Conservation (phyloP, 2,113 vertebrate species). For the Polypterus bichir region DNA sequence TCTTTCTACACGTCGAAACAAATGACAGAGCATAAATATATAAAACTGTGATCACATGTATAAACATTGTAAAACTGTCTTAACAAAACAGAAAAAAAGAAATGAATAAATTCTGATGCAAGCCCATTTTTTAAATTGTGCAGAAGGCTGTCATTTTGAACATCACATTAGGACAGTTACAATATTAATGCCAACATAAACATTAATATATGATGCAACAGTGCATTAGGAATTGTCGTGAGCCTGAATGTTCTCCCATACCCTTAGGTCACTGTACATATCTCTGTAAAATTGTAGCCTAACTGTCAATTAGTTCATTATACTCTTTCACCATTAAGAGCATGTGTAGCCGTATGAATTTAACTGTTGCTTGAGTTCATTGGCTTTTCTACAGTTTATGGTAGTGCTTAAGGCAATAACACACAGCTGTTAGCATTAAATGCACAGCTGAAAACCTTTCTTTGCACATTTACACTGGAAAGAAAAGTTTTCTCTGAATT, state of each 20-base stretch:
- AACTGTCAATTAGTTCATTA: constrained; percentile 80
- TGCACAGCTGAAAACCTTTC: constrained; percentile 70
- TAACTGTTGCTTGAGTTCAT: constrained; percentile 75
- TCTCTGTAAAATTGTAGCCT: constrained; percentile 73
- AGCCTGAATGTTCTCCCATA: constrained; percentile 18
- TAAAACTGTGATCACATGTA: no score
- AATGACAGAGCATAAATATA: no score
- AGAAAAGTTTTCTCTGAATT: background rate
- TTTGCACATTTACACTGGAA: constrained; percentile 1
- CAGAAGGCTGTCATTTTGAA: no score
- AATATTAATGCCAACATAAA: background rate
- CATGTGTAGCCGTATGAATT: constrained; percentile 77
- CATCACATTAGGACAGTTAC: background rate
- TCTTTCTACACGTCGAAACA: no score
- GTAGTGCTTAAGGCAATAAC: constrained; percentile 79
- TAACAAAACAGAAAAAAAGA: no score
- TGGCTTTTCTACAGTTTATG: constrained; percentile 79
- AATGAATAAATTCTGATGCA: no score
- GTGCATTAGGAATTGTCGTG: background rate
- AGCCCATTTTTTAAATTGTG: no score
- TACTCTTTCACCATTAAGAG: constrained; percentile 76
- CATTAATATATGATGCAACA: background rate
- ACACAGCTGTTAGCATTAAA: constrained; percentile 84
- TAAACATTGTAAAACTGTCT: no score
- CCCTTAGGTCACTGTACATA: constrained; percentile 69